Conservation (phyloP, 2,888 invertebrate genomes). For the Itoplectis maculator region DNA sequence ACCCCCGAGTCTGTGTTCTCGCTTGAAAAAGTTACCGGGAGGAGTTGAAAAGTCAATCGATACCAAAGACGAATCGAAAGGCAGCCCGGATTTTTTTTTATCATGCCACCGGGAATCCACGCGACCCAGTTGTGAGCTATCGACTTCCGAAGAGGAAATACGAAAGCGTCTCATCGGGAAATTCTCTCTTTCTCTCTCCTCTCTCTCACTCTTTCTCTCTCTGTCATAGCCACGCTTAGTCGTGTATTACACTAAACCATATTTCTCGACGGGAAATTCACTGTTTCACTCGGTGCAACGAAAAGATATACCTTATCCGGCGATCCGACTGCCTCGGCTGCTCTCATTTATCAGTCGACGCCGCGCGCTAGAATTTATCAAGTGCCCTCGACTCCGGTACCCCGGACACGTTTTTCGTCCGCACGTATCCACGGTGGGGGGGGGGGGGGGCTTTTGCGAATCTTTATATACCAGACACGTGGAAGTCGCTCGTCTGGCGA, state of each 20-base stretch:
- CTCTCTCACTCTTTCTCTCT: too few species aligned
- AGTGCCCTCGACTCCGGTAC: slow-evolving; percentile 2
- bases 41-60: slow-evolving; percentile 3
- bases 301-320: slow-evolving; percentile 8
- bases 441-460: background rate
- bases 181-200: too few species aligned
- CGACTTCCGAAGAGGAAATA: slow-evolving; percentile 40
- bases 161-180: slow-evolving; percentile 9
- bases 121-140: slow-evolving; percentile 23
- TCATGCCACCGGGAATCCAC: background rate
- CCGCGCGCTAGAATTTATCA: slow-evolving; percentile 20
- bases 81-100: slow-evolving; percentile 2
- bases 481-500: slow-evolving; percentile 7
- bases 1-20: background rate
- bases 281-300: slow-evolving; percentile 23
- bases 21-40: background rate
- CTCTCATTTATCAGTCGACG: slow-evolving; percentile 34
- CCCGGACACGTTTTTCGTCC: slow-evolving; percentile 28
- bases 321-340: background rate
- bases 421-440: slow-evolving; percentile 4
- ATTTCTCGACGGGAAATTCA: slow-evolving; percentile 44
- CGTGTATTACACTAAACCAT: slow-evolving; percentile 12
- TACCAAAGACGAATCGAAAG: slow-evolving; percentile 5
- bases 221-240: background rate
- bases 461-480: background rate